Conservation (phyloP, 2,113 vertebrate species). For the Tachuris rubrigastra region DNA sequence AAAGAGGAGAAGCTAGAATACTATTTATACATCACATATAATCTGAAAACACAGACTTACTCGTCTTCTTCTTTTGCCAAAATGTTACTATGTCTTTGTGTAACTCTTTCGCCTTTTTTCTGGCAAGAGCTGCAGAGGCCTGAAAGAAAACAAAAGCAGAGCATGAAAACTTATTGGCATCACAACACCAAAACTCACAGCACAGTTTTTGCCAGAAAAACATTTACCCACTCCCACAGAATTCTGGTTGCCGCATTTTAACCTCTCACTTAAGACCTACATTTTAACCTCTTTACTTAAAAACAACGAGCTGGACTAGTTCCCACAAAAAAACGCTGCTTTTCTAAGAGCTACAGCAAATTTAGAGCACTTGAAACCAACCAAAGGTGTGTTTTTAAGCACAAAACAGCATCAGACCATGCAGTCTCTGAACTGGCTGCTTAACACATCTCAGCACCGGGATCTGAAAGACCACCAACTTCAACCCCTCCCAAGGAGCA, state of each 20-base stretch:
- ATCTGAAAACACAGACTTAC: slow-evolving; percentile 70
- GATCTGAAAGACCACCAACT: background rate
- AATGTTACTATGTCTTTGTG: slow-evolving; percentile 82
- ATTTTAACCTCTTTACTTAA: background rate
- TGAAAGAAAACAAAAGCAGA: slow-evolving; percentile 52
- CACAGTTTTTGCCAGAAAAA: background rate
- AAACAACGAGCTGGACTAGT: background rate
- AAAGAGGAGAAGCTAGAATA: rapidly evolving
- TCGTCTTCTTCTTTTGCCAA: slow-evolving; percentile 90
- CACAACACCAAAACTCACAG: rapidly evolving
- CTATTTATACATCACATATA: background rate
- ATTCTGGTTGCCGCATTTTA: background rate
- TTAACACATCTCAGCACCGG: background rate
- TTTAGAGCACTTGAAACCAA: background rate
- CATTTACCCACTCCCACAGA: background rate
- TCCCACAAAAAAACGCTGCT: background rate
- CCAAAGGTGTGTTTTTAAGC: background rate
- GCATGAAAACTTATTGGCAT: background rate
- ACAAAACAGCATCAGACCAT: rapidly evolving
- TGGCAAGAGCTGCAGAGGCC: slow-evolving; percentile 85
- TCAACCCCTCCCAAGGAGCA: background rate
- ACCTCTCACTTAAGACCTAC: background rate
- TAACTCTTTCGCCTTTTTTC: slow-evolving; percentile 86
- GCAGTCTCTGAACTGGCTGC: background rate
- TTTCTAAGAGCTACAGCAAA: background rate